These are phyloP conservation scores for Eucriotettix oculatus DNA, from an alignment of 2,888 invertebrate species.

Conservation along the genomic window DNA sequence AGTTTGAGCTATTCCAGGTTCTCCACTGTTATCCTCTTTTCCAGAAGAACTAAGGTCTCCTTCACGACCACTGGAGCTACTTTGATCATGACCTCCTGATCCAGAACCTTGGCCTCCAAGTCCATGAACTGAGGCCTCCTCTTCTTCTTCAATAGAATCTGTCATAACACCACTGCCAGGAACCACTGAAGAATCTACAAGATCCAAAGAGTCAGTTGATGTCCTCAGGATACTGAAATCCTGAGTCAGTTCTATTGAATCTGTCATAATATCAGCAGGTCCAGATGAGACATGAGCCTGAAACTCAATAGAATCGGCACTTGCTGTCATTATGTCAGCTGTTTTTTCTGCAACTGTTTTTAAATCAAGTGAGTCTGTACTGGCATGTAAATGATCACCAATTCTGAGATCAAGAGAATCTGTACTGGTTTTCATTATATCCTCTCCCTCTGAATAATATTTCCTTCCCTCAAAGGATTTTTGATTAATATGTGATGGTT, in stretches of 20 bases:
- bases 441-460: slow-evolving; percentile 15
- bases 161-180: slow-evolving; percentile 18
- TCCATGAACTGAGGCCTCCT: slow-evolving; percentile 21
- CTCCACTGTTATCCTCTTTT: slow-evolving; percentile 21
- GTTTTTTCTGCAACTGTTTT: slow-evolving; percentile 26
- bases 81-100: slow-evolving; percentile 23
- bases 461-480: not conserved
- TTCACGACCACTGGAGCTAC: slow-evolving; percentile 29
- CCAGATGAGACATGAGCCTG: slow-evolving; percentile 19
- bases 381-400: slow-evolving; percentile 35
- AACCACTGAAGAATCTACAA: slow-evolving; percentile 22
- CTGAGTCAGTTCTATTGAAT: slow-evolving; percentile 34
- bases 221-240: slow-evolving; percentile 26
- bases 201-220: slow-evolving; percentile 33
- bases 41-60: slow-evolving; percentile 29
- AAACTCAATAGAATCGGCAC: slow-evolving; percentile 31
- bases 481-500: slow-evolving; percentile 17
- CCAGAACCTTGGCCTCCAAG: slow-evolving; percentile 12
- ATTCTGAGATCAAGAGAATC: slow-evolving; percentile 41
- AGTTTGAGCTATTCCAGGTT: slow-evolving; percentile 22
- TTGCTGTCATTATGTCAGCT: slow-evolving; percentile 22
- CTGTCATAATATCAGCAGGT: slow-evolving; percentile 30
- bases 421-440: slow-evolving; percentile 40
- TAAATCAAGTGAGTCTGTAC: slow-evolving; percentile 50
- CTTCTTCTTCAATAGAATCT: slow-evolving; percentile 33